Conservation (phyloP, 2,113 vertebrate species). For the Daboia siamensis region DNA sequence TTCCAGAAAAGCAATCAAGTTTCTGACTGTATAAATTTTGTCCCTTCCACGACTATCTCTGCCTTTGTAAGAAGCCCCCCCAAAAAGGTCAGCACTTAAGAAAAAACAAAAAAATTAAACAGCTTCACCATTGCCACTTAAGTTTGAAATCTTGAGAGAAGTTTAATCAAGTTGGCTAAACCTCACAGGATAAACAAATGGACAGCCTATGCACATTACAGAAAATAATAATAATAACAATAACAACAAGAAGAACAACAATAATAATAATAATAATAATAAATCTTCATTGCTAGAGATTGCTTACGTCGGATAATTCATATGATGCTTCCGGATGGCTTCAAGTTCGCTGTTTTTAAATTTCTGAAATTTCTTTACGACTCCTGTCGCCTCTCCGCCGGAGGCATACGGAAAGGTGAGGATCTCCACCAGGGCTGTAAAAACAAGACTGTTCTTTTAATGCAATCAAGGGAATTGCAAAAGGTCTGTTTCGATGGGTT, state of each 20-base stretch:
- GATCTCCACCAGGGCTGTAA: constrained; percentile 75
- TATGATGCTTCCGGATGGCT: constrained; percentile 68
- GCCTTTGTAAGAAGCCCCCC: too few relatives aligned
- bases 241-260: too few relatives aligned
- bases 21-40: too few relatives aligned
- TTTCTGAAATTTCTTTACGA: constrained; percentile 76
- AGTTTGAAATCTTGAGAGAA: too few relatives aligned
- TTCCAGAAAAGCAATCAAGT: too few relatives aligned
- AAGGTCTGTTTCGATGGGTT: background rate
- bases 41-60: too few relatives aligned
- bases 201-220: constrained; percentile 16
- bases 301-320: constrained; percentile 81
- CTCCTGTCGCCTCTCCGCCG: constrained; percentile 81
- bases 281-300: background rate
- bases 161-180: background rate
- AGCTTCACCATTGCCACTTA: too few relatives aligned
- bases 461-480: constrained; percentile 11
- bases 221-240: background rate
- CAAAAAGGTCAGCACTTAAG: too few relatives aligned
- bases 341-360: constrained; percentile 83
- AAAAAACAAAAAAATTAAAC: too few relatives aligned
- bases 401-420: constrained; percentile 83
- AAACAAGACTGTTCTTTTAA: constrained; percentile 43
- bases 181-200: constrained; percentile 44
- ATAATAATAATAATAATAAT: too few relatives aligned